These are phyloP conservation scores for Haliclystus octoradiatus DNA, from an alignment of 30 jellyfish, hydroid and myxozoan genomes.

Conservation along the genomic window DNA sequence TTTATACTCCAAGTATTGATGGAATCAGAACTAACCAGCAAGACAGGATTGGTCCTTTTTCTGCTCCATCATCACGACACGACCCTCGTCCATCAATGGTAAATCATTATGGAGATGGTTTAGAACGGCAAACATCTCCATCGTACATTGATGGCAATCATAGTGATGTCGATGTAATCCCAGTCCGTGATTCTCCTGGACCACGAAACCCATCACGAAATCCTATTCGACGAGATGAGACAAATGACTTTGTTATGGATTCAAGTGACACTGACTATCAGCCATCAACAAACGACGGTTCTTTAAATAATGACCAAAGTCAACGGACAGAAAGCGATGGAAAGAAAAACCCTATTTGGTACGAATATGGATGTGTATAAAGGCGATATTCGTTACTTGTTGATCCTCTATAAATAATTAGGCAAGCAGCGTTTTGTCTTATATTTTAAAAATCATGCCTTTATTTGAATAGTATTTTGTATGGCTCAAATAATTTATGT, in stretches of 20 bases:
- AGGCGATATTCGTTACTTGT: no score
- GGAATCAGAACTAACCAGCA: not conserved
- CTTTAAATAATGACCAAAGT: not conserved
- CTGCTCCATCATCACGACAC: not conserved
- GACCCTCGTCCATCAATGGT: not conserved
- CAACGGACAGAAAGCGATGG: slow-evolving; percentile 12
- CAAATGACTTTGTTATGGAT: not conserved
- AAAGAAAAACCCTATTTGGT: slow-evolving; percentile 58
- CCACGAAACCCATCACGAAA: not conserved
- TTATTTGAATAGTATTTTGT: no score
- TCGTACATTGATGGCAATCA: not conserved
- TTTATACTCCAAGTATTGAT: not conserved
- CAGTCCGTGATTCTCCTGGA: not conserved
- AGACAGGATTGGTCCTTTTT: not conserved
- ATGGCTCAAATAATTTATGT: no score
- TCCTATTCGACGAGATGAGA: not conserved
- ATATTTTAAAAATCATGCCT: no score
- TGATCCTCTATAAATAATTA: no score
- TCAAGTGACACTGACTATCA: not conserved
- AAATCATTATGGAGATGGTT: not conserved
- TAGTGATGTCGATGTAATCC: not conserved
- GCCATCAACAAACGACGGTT: not conserved
- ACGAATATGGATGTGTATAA: slow-evolving; percentile 73
- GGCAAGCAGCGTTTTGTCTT: no score
- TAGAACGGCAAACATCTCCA: not conserved